Evolutionary conservation across 2,888 invertebrate species (phyloP).

Genomic region (Drosophila mayaguana): DNA sequence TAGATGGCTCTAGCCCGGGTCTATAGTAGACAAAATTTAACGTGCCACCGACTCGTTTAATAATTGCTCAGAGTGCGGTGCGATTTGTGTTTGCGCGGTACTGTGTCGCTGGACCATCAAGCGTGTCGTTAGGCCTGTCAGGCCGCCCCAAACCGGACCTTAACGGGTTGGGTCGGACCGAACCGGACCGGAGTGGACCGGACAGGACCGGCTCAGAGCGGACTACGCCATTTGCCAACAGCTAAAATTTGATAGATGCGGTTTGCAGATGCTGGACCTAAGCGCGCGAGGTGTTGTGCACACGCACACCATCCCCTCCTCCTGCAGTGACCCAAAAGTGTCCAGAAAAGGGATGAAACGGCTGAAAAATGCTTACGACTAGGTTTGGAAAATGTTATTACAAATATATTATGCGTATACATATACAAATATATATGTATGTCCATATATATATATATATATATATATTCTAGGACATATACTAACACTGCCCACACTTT

Average conservation of each 20-base stretch:
- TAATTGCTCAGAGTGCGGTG: slow-evolving; percentile 79
- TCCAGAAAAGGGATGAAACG: slow-evolving; percentile 79
- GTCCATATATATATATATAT: neutral
- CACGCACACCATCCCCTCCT: slow-evolving; percentile 32
- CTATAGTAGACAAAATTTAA: slow-evolving; percentile 76
- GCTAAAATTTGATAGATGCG: slow-evolving; percentile 78
- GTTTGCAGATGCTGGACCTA: slow-evolving; percentile 75
- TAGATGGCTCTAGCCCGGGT: slow-evolving; percentile 58
- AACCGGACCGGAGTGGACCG: slow-evolving; percentile 21
- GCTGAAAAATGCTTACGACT: slow-evolving; percentile 78
- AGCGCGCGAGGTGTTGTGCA: slow-evolving; percentile 71
- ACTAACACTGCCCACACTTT: slow-evolving; percentile 15
- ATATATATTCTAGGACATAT: slow-evolving; percentile 10
- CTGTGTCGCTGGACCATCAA: slow-evolving; percentile 68
- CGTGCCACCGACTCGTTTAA: slow-evolving; percentile 78
- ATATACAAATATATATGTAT: slow-evolving; percentile 28
- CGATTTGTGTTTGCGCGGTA: slow-evolving; percentile 70
- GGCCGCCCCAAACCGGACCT: slow-evolving; percentile 56
- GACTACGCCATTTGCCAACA: slow-evolving; percentile 60
- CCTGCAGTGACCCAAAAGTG: slow-evolving; percentile 65
- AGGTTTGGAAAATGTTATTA: slow-evolving; percentile 76
- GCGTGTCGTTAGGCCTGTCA: slow-evolving; percentile 78
- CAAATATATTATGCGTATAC: slow-evolving; percentile 76
- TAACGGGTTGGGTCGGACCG: slow-evolving; percentile 11
- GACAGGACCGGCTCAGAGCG: slow-evolving; percentile 44